Conservation (phyloP, 2,888 invertebrate species). For the Dasypolia templi region DNA sequence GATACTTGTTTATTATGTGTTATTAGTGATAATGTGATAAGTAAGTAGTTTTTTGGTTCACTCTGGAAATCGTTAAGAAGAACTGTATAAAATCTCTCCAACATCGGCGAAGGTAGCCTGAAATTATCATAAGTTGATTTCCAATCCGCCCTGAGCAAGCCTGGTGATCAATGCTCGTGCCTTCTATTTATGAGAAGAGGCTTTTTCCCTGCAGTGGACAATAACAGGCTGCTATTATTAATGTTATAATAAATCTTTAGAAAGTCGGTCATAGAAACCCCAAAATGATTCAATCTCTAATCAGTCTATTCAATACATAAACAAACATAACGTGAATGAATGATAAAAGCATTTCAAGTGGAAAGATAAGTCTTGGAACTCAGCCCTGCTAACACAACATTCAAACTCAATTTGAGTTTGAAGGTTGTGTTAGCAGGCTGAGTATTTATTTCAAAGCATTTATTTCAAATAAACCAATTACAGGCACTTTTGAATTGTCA, state of each 20-base stretch:
- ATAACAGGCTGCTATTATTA: too few species aligned
- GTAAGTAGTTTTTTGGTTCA: not conserved
- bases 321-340: not conserved
- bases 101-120: too few species aligned
- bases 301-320: not conserved
- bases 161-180: too few species aligned
- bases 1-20: not conserved
- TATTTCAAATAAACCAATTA: too few species aligned
- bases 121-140: too few species aligned
- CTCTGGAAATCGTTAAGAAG: not conserved
- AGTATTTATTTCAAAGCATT: too few species aligned
- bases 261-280: not conserved
- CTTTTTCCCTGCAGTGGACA: too few species aligned
- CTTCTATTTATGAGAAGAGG: too few species aligned
- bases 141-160: too few species aligned
- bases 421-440: too few species aligned
- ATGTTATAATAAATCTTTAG: not conserved
- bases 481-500: too few species aligned
- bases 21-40: not conserved
- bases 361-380: not conserved
- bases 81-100: not conserved
- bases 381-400: not conserved
- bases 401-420: too few species aligned
- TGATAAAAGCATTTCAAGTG: not conserved
- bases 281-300: not conserved